phyloP scores from a whole-genome alignment of 1,140 invertebrate species.

The Heliothis subflexa region DNA sequence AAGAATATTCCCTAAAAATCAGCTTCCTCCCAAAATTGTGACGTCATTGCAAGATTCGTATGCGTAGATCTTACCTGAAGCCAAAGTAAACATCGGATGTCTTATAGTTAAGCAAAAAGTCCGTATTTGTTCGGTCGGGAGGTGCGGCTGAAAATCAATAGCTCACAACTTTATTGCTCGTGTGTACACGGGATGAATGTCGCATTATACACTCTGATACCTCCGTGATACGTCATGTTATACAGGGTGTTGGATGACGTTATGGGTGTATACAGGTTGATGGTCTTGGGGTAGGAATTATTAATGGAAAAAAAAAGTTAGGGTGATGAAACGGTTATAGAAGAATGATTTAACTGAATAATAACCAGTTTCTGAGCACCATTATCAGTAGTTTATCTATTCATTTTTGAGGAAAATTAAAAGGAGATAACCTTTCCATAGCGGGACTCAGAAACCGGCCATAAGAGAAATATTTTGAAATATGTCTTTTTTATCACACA shows the following conservation, averaged over 20 bases:
- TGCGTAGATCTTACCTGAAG: slow-evolving; percentile 6
- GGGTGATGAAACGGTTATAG: no score
- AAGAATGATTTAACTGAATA: no score
- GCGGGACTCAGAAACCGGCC: no score
- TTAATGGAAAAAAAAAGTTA: not conserved
- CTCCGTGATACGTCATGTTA: slow-evolving; percentile 11
- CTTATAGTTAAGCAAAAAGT: slow-evolving; percentile 30
- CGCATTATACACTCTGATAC: not conserved
- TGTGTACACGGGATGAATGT: not conserved
- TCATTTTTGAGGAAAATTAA: no score
- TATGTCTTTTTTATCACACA: no score
- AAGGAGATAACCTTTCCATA: no score
- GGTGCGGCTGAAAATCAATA: slow-evolving; percentile 43
- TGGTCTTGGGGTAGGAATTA: not conserved
- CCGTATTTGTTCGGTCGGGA: slow-evolving; percentile 28
- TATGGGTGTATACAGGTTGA: not conserved
- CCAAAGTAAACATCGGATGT: slow-evolving; percentile 14
- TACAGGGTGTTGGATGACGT: slow-evolving; percentile 6
- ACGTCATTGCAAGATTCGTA: no score
- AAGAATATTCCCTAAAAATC: no score
- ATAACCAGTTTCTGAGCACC: no score
- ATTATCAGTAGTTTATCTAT: no score
- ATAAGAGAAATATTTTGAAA: no score
- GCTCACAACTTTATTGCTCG: slow-evolving; percentile 9
- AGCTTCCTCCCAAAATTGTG: no score